Conservation (phyloP, 2,888 invertebrate genomes). For the Clistopyga incitator region DNA sequence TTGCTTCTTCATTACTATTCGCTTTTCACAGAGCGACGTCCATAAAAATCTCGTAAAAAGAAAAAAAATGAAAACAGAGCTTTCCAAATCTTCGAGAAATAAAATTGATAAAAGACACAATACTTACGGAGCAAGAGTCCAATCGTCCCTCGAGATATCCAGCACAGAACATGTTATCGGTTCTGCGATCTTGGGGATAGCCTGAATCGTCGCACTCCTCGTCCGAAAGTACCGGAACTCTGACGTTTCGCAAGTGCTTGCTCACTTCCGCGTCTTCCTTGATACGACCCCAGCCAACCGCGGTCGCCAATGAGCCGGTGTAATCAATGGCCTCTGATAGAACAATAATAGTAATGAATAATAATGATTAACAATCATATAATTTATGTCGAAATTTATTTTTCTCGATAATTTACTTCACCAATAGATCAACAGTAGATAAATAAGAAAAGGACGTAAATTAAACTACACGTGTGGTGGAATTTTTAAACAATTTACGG, state of each 20-base stretch:
- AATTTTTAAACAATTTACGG: no score
- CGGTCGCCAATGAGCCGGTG: constrained; percentile 87
- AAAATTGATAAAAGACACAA: constrained; percentile 1
- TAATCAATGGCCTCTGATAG: constrained; percentile 84
- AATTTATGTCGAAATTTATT: not conserved
- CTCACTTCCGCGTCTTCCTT: constrained; percentile 89
- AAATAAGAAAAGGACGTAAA: no score
- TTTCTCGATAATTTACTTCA: no score
- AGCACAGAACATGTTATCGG: constrained; percentile 93
- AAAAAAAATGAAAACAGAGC: no score
- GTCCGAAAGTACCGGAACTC: constrained; percentile 90
- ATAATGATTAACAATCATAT: constrained; percentile 12
- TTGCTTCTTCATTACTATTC: no score
- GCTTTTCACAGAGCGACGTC: no score
- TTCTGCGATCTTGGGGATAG: constrained; percentile 89
- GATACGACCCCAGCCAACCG: constrained; percentile 91
- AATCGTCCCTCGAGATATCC: constrained; percentile 88
- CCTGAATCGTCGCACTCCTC: constrained; percentile 89
- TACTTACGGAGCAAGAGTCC: constrained; percentile 89
- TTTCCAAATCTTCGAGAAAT: no score
- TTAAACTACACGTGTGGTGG: no score
- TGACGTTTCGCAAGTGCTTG: constrained; percentile 89
- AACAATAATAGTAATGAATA: no score
- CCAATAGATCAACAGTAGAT: no score
- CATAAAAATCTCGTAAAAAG: no score